phyloP scores from a whole-genome alignment of 2,888 invertebrate genomes.

The Onchidella celtica region DNA sequence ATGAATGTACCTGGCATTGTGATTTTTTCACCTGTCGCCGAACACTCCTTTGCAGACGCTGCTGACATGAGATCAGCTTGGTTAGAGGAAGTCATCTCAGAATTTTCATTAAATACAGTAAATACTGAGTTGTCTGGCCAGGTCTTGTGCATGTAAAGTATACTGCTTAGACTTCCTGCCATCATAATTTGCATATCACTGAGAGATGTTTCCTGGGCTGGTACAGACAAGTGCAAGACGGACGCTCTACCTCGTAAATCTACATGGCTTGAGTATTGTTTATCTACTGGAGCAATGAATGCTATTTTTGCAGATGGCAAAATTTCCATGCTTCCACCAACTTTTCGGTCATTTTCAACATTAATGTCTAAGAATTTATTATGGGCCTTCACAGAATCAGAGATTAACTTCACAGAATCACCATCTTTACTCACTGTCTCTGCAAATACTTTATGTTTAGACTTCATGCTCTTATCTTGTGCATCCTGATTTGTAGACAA shows the following conservation, averaged over 20 bases:
- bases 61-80: too few relatives aligned
- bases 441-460: neutral
- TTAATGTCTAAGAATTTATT: neutral
- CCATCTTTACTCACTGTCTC: neutral
- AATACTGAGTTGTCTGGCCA: neutral
- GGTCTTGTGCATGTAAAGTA: slow-evolving; percentile 15
- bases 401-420: neutral
- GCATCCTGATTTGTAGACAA: neutral
- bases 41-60: too few relatives aligned
- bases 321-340: slow-evolving; percentile 17
- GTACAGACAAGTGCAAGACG: neutral
- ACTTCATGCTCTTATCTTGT: neutral
- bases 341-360: neutral
- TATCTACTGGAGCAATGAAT: neutral
- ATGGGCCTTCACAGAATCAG: neutral
- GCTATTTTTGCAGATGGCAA: neutral
- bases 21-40: too few relatives aligned
- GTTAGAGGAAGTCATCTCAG: too few relatives aligned
- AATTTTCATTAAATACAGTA: neutral
- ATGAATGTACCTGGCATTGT: too few relatives aligned
- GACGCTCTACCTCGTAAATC: neutral
- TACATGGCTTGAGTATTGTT: slow-evolving; percentile 11
- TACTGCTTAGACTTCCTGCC: slow-evolving; percentile 15
- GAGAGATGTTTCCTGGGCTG: neutral
- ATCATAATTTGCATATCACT: slow-evolving; percentile 16